Conservation (phyloP, 2,888 invertebrate species). For the Chrysolina haemoptera region DNA sequence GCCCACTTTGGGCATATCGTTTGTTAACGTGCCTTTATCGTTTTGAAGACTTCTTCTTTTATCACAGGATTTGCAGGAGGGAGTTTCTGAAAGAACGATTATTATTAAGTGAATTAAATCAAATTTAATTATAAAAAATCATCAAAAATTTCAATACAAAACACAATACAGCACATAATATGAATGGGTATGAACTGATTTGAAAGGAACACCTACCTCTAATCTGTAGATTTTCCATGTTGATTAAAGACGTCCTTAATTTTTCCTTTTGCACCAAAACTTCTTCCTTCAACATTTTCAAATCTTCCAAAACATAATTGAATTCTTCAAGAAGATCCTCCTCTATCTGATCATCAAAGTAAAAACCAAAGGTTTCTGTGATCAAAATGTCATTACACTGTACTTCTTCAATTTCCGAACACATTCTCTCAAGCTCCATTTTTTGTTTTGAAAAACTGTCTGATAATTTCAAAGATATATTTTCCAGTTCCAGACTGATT, state of each 20-base stretch:
- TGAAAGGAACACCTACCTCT: slow-evolving; percentile 21
- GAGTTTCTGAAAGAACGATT: slow-evolving; percentile 50
- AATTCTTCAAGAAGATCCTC: slow-evolving; percentile 77
- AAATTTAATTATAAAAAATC: too few relatives aligned
- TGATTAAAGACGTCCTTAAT: slow-evolving; percentile 58
- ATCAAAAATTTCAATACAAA: too few relatives aligned
- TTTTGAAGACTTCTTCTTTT: slow-evolving; percentile 41
- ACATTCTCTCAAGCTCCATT: slow-evolving; percentile 78
- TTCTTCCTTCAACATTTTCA: slow-evolving; percentile 75
- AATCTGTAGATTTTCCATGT: slow-evolving; percentile 33
- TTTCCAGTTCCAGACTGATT: slow-evolving; percentile 81
- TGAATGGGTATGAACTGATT: too few relatives aligned
- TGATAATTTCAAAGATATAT: slow-evolving; percentile 81
- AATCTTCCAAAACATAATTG: slow-evolving; percentile 76
- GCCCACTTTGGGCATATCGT: slow-evolving; percentile 48
- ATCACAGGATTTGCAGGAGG: slow-evolving; percentile 49
- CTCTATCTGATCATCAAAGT: slow-evolving; percentile 76
- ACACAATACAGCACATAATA: too few relatives aligned
- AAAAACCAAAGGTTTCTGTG: slow-evolving; percentile 76
- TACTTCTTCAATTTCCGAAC: slow-evolving; percentile 78
- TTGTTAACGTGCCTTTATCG: slow-evolving; percentile 54
- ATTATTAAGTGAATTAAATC: slow-evolving; percentile 13
- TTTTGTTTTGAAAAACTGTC: slow-evolving; percentile 81
- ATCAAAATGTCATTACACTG: slow-evolving; percentile 74
- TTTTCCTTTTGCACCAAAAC: slow-evolving; percentile 62